Evolutionary conservation across 2,888 invertebrate genomes (phyloP), one percentile per base, ranked within the genome.

Genomic region (Diogma glabrata): DNA sequence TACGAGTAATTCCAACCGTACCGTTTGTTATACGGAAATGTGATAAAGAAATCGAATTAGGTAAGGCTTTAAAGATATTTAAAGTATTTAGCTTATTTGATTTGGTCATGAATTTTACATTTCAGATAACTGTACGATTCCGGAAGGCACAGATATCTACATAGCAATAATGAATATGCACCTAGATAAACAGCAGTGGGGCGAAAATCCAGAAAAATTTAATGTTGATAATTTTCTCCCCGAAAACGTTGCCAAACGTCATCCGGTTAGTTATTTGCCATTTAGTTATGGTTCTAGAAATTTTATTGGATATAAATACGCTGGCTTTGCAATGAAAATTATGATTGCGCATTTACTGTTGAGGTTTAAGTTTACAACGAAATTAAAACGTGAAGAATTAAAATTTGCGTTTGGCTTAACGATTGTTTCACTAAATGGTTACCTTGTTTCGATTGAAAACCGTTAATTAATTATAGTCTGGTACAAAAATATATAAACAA

Each of bases 211-310:
- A 22, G 23, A 12, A 12, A 43, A 10, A 43, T 43, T 43, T 9
- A 12, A 43, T 43, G 6, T 23, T 14, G 22, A 43, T 22, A 20
- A 43, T 43, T 43, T 43, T 43, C 43, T 43, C 12, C 43, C 43
- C 2, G 43, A 43, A 8, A 43, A 43, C n/a, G n/a, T 22, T 12
- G 43, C 20, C n/a, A 43, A 43, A 20, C 43, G 43, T 3, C 43
- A 20, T 1, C 17, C 23, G 14, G n/a, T 43, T 3, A 43, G 43
- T n/a, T 43, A 7, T 20, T 22, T 43, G 8, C 43, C 43, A 1
- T 43, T 22, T 8, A 43, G 43, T 43, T 43, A 43, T 43, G 43
- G 43, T 6, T 1, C 8, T 12, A 20, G 43, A 3, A 43, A 43
- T 9, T 43, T 20, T 12, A 43, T 20, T 10, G 43, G n/a, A 3